Base-by-base conservation (phyloP, 35 echinoderm and acorn worm species). In the Acanthaster planci region DNA sequence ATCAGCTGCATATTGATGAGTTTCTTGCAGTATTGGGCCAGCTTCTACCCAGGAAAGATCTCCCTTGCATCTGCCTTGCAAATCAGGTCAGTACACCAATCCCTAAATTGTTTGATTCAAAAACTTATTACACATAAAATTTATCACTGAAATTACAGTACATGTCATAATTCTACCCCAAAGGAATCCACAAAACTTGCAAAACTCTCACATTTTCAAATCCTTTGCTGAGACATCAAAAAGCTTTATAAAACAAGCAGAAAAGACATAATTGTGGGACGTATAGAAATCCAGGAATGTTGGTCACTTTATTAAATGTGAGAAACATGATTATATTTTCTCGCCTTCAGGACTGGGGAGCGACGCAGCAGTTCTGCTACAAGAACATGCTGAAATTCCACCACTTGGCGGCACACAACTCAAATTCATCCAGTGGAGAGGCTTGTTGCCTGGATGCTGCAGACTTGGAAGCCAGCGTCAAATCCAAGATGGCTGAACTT, bases 401-500 rank as follows among this genome's bases (percentile, higher is more conserved):
- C 35, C 81, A 83, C 37, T 38, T 83, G 26, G 44, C 81, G 18
- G 56, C 52, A 22, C 64, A 14, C 64, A 56, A 29, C 52, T 35
- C 35, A n/a, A 83, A 60, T 6, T 40, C 81, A 64, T 32, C 81
- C 23, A 34, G 10, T 34, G 37, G 56, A 30, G 30, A 30, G 38
- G 52, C 32, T 37, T 18, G 29, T 35, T 10, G 6, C 30, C 26
- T 83, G 30, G 52, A 36, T 30, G 37, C n/a, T 37, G 81, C 53
- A 58, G 81, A 83, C 81, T 36, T 83, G 35, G 81, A 83, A 60
- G 32, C 32, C 30, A 59, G 54, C 52, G 59, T 83, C 81, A 83
- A 83, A 83, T 57, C 52, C 79, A 97, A 97, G 76, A 87, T 97
- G 30, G 91, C 90, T 26, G 88, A 97, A 5, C 40, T 97, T 32